Conservation (phyloP, 2,888 invertebrate genomes). For the Antitype chi region DNA sequence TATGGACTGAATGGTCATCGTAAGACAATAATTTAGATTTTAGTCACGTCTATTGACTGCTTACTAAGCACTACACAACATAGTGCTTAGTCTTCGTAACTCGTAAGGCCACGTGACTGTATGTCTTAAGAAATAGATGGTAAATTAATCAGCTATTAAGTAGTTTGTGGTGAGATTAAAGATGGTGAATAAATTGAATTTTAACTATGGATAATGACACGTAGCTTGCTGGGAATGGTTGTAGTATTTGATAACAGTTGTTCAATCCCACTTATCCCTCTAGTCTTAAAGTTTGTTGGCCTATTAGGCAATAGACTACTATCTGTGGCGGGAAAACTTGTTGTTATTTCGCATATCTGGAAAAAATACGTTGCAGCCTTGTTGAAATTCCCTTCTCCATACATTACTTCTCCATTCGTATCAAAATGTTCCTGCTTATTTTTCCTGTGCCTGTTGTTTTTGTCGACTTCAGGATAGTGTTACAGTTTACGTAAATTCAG, state of each 20-base stretch:
- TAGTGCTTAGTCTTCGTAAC: not conserved
- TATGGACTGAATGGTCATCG: constrained; percentile 7
- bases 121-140: not conserved
- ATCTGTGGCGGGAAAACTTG: not conserved
- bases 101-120: constrained; percentile 6
- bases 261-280: not conserved
- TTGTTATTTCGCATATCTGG: not conserved
- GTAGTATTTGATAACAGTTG: not conserved
- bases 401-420: not conserved
- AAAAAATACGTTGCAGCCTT: not conserved
- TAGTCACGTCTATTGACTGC: constrained; percentile 34
- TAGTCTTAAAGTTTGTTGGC: not conserved
- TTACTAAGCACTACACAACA: not conserved
- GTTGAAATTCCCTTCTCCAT: not conserved
- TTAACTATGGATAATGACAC: not conserved
- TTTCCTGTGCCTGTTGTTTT: not conserved
- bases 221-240: not conserved
- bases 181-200: not conserved
- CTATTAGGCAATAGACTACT: not conserved
- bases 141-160: constrained; percentile 13
- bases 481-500: not conserved
- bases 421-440: not conserved
- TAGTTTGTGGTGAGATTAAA: constrained; percentile 9
- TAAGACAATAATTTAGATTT: constrained; percentile 21
- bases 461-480: not conserved